A percentile compares a stretch with the other conserved stretches of the same genome.
Evolutionary conservation across 2,888 invertebrate species (phyloP).

Genomic region (Tanaodytes sp.): DNA sequence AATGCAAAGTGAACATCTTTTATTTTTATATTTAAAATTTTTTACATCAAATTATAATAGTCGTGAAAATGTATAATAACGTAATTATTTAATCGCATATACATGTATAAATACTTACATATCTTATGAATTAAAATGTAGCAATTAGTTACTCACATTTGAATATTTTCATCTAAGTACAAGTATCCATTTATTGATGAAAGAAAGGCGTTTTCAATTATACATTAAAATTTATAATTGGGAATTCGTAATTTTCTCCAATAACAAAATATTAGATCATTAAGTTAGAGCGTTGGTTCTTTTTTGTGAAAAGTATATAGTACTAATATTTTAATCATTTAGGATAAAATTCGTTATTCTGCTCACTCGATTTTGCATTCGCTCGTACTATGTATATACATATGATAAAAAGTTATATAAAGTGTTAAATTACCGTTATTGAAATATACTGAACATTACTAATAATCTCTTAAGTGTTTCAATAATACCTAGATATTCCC

Average conservation of each 20-base stretch:
- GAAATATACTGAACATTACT: constrained; percentile 44
- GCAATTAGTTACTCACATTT: too few species aligned
- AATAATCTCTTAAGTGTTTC: constrained; percentile 38
- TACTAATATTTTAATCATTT: constrained; percentile 15
- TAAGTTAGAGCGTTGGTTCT: constrained; percentile 24
- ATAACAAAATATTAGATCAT: constrained; percentile 23
- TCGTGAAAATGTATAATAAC: too few species aligned
- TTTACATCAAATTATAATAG: too few species aligned
- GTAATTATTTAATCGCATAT: too few species aligned
- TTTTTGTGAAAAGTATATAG: constrained; percentile 5
- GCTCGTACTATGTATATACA: constrained; percentile 30
- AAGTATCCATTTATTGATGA: constrained; percentile 30
- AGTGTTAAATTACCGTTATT: constrained; percentile 43
- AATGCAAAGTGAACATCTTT: too few species aligned
- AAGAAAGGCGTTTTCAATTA: constrained; percentile 30
- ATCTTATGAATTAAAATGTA: too few species aligned
- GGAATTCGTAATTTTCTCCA: constrained; percentile 18
- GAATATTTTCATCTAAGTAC: too few species aligned
- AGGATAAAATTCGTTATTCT: constrained; percentile 26
- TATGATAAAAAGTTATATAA: constrained; percentile 28
- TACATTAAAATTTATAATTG: constrained; percentile 17
- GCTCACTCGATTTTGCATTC: constrained; percentile 36
- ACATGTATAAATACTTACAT: too few species aligned
- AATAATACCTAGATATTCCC: constrained; percentile 28
- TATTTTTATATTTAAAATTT: too few species aligned